Base-by-base conservation (phyloP, 1,140 invertebrate species). In the Diprion similis region DNA sequence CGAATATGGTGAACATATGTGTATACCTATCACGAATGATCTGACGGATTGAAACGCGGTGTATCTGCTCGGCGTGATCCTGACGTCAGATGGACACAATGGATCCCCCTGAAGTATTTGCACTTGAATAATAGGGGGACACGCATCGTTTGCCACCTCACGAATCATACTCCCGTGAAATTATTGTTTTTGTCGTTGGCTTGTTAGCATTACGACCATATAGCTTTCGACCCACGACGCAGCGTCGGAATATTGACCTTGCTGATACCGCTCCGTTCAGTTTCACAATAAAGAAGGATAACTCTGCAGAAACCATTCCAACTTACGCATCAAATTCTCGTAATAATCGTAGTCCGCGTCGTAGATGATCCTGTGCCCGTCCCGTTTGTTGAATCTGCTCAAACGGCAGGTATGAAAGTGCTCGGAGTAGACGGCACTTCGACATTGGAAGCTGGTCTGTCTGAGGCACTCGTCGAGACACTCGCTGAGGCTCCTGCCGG, bases 341-440 rank as follows among this genome's bases (percentile, higher is more conserved):
- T 96, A 97, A 84, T 96, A 97, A 88, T 97, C 95, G 85, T 95
- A 96, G 84, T 96, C 95, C 0, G 94, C 93, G 84, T 97, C 95
- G 81, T 96, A 96, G 73, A 96, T 94, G 71, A 97, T 93, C 73
- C 95, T 89, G 90, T 95, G 94, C n/a, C 95, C 95, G 81, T 96
- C 95, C 72, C 94, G 91, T 85, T 95, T 94, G 86, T 95, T 96
- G 84, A 94, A 96, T 81, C 94, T 90, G 80, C 95, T 95, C 24
- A 97, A 90, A 48, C 95, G 90, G 83, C 96, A 97, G 45, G 93
- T 95, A 74, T 94, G 90, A 81, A 93, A 94, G 46, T 94, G 90
- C 79, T 96, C 95, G 71, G 94, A 96, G 84, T 96, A 97, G 66
- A 96, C 94, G 0, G 95, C 95, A 64, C 95, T 96, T 74, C 93